Evolutionary conservation across 2,888 invertebrate species (phyloP), one percentile per base, ranked within the genome.

Genomic region (Glaucopsyche alexis): DNA sequence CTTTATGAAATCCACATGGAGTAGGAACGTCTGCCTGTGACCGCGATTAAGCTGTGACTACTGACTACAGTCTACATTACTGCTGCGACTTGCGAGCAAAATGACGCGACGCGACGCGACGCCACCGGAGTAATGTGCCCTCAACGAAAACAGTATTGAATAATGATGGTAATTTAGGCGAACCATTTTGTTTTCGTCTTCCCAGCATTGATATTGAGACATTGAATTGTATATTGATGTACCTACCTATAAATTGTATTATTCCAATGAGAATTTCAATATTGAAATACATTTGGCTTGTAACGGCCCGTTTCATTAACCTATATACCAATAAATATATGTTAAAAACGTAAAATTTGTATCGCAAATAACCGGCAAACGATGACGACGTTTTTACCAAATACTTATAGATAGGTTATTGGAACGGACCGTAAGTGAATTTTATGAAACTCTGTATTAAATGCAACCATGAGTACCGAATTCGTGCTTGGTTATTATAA

Each of bases 121-220:
- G 38, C 65, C 40, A 14, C 55, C 40, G 13, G 6, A 42, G 42
- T 66, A 9, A 66, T 66, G 40, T n/a, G 66, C 66, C 66, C 66
- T 67, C 49, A 67, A 66, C 67, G 66, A 52, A 67, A 52, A 67
- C 66, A 67, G 50, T 66, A 72, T 72, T 72, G 72, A 72, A 72
- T 72, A 72, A 72, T 72, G 67, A 72, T 72, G 42, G 72, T 72
- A 72, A 72, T 72, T 72, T 66, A 8, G 71, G 19, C 16, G 11
- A 71, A 47, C n/a, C 64, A 29, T 49, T 65, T 38, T 65, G 65
- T 72, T 72, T 72, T 65, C 38, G 45, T 69, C 47, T 65, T 69
- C 47, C 9, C 14, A 42, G 42, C 66, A 42, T 66, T 42, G 42
- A 66, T 66, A 66, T 42, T n/a, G 40, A n/a, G 9, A 42, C 66